Evolutionary conservation across 2,113 vertebrate species (phyloP).

Genomic region (Stigmatopora nigra): DNA sequence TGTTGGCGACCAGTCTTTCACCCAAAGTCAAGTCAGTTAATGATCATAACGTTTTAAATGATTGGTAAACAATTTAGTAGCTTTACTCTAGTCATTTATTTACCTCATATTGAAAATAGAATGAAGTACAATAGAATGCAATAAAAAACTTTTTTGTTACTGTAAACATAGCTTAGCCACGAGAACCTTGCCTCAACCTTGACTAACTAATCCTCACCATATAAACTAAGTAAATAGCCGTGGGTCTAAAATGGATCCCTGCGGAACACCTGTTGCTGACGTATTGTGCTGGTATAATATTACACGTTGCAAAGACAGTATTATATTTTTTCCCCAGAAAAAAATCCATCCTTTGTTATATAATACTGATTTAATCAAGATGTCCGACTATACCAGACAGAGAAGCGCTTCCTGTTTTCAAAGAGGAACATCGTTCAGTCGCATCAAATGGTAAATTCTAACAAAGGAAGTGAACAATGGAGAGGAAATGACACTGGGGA

Average conservation of each 20-base stretch:
- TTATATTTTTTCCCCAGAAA: background rate
- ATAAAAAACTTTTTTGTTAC: no score
- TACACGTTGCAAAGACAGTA: background rate
- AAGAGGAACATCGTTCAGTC: background rate
- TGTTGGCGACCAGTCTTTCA: no score
- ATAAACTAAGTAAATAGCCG: background rate
- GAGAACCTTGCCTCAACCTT: constrained; percentile 4
- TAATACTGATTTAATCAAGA: background rate
- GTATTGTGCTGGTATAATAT: background rate
- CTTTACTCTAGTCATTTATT: no score
- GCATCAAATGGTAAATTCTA: background rate
- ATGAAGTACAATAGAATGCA: no score
- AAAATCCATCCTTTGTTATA: background rate
- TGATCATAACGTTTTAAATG: no score
- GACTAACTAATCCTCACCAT: background rate
- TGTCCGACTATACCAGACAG: background rate
- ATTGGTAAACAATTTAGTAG: no score
- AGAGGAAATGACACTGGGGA: background rate
- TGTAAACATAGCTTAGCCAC: background rate
- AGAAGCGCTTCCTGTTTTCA: background rate
- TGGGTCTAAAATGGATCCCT: constrained; percentile 1
- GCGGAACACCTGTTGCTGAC: background rate
- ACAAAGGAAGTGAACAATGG: background rate
- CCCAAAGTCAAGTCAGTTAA: no score
- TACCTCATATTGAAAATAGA: no score